Evolutionary conservation across 1,140 invertebrate species (phyloP), one percentile per base, ranked within the genome.

Genomic region (Heliconius hermathena): DNA sequence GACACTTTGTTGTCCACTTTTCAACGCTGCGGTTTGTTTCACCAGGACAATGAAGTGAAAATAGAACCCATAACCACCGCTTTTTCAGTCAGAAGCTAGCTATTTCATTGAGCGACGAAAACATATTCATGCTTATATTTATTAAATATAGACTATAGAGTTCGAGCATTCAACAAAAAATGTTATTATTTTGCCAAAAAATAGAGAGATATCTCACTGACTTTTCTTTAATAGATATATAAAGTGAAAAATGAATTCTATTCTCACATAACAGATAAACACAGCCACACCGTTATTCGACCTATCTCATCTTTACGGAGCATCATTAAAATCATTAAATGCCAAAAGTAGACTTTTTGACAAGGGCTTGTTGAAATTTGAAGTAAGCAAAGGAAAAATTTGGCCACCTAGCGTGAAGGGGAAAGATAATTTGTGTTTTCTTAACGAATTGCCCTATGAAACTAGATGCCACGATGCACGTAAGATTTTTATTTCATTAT

Each of bases 391-490:
- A 26, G 87, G 84, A 0, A 87, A 84, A 73, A 83, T 88, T 29
- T 93, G 86, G 85, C 91, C 91, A 2, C 90, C 90, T 2, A 90
- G 88, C 38, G 71, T 76, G 1, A 91, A 89, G 36, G 76, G 78
- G 0, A 72, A 73, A 5, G 73, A 57, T 0, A 81, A 84, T 46
- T 26, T 92, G 9, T 93, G 91, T 78, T 80, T 87, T 1, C 71
- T 90, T 22, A 93, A 93, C 49, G 77, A 89, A 74, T 74, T 74
- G 74, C 90, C 91, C 0, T 36, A 72, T 18, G 91, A 93, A 71
- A 91, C 85, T 0, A 84, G 91, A 70, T 93, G 91, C 38, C 91
- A 93, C 81, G 82, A 86, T 57, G 86, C 82, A 71, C 89, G 90
- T 92, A 77, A 86, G 90, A 87, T 60, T 36, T 38, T 9, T 13